Percentiles rank a stretch among this genome's conserved stretches.
These are phyloP conservation scores for Labroides dimidiatus DNA, from an alignment of 2,797 vertebrate species.

Conservation along the genomic window DNA sequence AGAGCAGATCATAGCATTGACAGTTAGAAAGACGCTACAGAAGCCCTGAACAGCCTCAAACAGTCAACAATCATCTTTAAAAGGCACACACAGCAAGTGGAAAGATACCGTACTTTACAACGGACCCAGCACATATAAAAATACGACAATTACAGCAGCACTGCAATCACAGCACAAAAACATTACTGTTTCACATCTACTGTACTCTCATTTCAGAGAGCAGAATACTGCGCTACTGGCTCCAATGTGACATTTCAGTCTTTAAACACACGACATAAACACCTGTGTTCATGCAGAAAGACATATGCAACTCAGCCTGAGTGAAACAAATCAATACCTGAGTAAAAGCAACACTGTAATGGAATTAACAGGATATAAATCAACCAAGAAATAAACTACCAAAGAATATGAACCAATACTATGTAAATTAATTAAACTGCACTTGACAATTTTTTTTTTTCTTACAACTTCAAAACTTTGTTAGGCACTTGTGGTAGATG, in stretches of 20 bases:
- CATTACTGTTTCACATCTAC: slow-evolving; percentile 64
- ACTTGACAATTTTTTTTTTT: slow-evolving; percentile 41
- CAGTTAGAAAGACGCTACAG: slow-evolving; percentile 72
- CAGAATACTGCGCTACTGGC: slow-evolving; percentile 59
- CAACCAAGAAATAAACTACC: slow-evolving; percentile 3
- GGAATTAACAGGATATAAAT: slow-evolving; percentile 19
- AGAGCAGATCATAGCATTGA: slow-evolving; percentile 73
- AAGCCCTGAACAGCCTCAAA: slow-evolving; percentile 72
- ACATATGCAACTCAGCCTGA: slow-evolving; percentile 70
- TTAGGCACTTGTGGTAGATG: slow-evolving; percentile 87
- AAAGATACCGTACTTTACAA: slow-evolving; percentile 65
- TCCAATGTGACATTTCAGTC: slow-evolving; percentile 46
- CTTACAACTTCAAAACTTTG: slow-evolving; percentile 60
- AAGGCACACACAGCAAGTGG: slow-evolving; percentile 77
- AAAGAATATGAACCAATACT: slow-evolving; percentile 11
- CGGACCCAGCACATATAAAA: slow-evolving; percentile 67
- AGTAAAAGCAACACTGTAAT: slow-evolving; percentile 74
- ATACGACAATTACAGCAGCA: slow-evolving; percentile 69
- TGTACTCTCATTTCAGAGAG: slow-evolving; percentile 51
- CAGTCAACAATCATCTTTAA: slow-evolving; percentile 73
- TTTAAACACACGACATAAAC: slow-evolving; percentile 52
- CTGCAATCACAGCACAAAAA: slow-evolving; percentile 74
- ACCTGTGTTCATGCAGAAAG: slow-evolving; percentile 67
- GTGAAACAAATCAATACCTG: slow-evolving; percentile 31
- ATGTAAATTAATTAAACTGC: slow-evolving; percentile 31